Conservation (phyloP, 2,888 invertebrate genomes). For the Micropterix aruncella region DNA sequence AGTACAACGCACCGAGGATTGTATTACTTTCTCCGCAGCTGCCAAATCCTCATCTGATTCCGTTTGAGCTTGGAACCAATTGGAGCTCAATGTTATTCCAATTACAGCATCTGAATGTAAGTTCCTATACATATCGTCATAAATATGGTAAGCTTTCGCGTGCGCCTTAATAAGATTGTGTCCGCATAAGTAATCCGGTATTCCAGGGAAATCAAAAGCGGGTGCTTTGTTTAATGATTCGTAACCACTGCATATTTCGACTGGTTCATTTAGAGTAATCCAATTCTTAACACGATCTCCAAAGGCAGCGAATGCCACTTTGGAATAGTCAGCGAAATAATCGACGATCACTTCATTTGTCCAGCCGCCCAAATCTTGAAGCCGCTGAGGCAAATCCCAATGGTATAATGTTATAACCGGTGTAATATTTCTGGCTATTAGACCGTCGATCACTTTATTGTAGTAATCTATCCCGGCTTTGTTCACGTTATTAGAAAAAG, state of each 20-base stretch:
- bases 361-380: neutral
- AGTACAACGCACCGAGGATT: slow-evolving; percentile 23
- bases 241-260: neutral
- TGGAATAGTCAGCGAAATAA: neutral
- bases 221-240: neutral
- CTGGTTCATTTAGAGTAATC: neutral
- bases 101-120: slow-evolving; percentile 10
- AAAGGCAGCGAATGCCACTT: neutral
- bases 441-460: neutral
- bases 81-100: slow-evolving; percentile 29
- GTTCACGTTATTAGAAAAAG: neutral
- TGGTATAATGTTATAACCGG: neutral
- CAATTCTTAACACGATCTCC: neutral
- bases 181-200: neutral
- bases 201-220: neutral
- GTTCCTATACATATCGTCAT: neutral
- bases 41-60: slow-evolving; percentile 23
- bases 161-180: neutral
- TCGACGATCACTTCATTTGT: neutral
- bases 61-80: slow-evolving; percentile 31
- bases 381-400: neutral
- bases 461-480: neutral
- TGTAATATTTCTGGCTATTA: neutral
- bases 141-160: neutral
- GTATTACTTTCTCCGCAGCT: slow-evolving; percentile 32